Base-by-base conservation (phyloP, 2,888 invertebrate genomes). In the Limnephilus rhombicus region DNA sequence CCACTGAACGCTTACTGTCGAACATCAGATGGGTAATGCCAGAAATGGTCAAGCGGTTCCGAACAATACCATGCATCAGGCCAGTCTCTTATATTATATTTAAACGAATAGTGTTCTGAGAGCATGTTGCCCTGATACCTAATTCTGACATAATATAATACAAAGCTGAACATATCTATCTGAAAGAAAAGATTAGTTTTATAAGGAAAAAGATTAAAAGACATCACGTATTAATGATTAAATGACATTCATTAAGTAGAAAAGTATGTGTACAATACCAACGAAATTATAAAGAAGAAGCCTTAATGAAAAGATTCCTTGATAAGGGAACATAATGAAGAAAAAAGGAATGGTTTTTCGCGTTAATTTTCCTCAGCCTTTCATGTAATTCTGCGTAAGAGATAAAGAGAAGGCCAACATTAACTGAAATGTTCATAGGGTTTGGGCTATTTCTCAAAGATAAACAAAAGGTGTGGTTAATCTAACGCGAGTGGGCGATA, bases 401-500 rank as follows among this genome's bases (percentile, higher is more conserved):
- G 82, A 90, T 90, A 90, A 90, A 90, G 82, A 82, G 90, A 90
- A 90, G 90, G 81, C 90, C 82, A 49, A 90, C 90, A 90, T 90
- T 90, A 90, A 82, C 90, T 34, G 90, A 90, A 90, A 90, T 90
- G 90, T 90, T 90, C 90, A 82, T 90, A 82, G 90, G 90, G 90
- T 82, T 90, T 90, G n/a, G 82, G 90, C 90, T 90, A 82, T 90
- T 90, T 85, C 90, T 68, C 34, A 90, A 90, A 90, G 90, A 85
- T 83, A 85, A 68, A 90, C 90, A 90, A 90, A 90, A 85, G 92
- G 85, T 85, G 80, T 88, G 83, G 91, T 92, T 93, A 93, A 93
- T 93, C 92, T 88, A 83, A 87, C 83, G 89, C 88, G 92, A 91
- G 91, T 91, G 87, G 92, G 91, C 90, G 89, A 91, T 92, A 93